A percentile compares a stretch with the other conserved stretches of the same genome.
Conservation (phyloP, 1,140 invertebrate species). For the Leptinotarsa texana region DNA sequence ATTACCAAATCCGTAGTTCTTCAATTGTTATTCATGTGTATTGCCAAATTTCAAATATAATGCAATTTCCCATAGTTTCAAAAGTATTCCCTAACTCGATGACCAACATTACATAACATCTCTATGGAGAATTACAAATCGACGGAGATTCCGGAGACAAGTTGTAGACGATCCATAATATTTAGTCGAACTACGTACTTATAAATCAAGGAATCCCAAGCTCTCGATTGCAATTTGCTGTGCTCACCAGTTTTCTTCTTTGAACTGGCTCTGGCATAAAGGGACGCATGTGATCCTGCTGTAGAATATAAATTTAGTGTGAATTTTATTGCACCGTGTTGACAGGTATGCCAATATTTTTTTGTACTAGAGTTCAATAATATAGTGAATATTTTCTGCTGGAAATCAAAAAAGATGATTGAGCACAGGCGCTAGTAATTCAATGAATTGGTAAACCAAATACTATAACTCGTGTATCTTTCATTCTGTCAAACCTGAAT, state of each 20-base stretch:
- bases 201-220: conserved; percentile 43
- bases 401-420: too few relatives aligned
- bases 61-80: too few relatives aligned
- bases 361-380: too few relatives aligned
- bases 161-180: conserved; percentile 43
- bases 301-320: background rate
- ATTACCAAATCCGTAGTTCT: too few relatives aligned
- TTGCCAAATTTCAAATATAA: too few relatives aligned
- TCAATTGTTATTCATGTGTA: too few relatives aligned
- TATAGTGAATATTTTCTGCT: too few relatives aligned
- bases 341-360: too few relatives aligned
- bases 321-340: background rate
- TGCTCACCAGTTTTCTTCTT: conserved; percentile 37
- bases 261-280: conserved; percentile 30
- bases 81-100: background rate
- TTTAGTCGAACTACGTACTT: conserved; percentile 40
- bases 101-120: conserved; percentile 6
- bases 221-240: conserved; percentile 41
- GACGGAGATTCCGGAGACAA: conserved; percentile 27
- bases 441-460: too few relatives aligned
- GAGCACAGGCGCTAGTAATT: too few relatives aligned
- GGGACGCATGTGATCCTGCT: background rate
- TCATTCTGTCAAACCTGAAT: too few relatives aligned
- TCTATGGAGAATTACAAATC: conserved; percentile 31
- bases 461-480: too few relatives aligned